These are phyloP conservation scores for Pherbina coryleti DNA, from an alignment of 2,888 invertebrate species.

Conservation along the genomic window DNA sequence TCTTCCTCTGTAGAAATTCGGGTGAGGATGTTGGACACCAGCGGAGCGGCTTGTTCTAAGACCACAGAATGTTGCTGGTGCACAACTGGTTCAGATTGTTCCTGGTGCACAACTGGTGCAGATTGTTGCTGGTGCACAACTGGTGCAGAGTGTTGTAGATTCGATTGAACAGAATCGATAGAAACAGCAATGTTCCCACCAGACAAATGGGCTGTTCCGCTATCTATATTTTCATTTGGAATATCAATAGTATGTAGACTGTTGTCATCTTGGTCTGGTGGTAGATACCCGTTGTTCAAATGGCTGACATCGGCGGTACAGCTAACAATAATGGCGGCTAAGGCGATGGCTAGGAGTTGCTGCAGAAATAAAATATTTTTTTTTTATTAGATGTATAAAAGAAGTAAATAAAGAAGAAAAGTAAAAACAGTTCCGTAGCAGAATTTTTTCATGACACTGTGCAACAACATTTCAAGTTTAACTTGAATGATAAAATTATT, in stretches of 20 bases:
- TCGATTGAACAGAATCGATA: not conserved
- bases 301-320: constrained; percentile 58
- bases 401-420: not conserved
- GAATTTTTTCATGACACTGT: not conserved
- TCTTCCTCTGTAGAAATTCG: too few species aligned
- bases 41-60: too few species aligned
- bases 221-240: not conserved
- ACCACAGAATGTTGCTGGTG: too few species aligned
- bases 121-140: not conserved
- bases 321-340: constrained; percentile 49
- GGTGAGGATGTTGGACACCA: too few species aligned
- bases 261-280: constrained; percentile 22
- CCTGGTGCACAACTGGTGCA: constrained; percentile 15
- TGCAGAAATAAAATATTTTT: constrained; percentile 34
- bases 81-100: too few species aligned
- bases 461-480: too few species aligned
- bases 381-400: not conserved
- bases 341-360: constrained; percentile 52
- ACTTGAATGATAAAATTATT: too few species aligned
- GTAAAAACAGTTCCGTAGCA: not conserved
- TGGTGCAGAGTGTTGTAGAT: not conserved
- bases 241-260: not conserved
- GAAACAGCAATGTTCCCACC: not conserved
- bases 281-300: constrained; percentile 53
- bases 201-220: not conserved